phyloP scores from a whole-genome alignment of 2,113 vertebrate species.

The Lanius collurio region DNA sequence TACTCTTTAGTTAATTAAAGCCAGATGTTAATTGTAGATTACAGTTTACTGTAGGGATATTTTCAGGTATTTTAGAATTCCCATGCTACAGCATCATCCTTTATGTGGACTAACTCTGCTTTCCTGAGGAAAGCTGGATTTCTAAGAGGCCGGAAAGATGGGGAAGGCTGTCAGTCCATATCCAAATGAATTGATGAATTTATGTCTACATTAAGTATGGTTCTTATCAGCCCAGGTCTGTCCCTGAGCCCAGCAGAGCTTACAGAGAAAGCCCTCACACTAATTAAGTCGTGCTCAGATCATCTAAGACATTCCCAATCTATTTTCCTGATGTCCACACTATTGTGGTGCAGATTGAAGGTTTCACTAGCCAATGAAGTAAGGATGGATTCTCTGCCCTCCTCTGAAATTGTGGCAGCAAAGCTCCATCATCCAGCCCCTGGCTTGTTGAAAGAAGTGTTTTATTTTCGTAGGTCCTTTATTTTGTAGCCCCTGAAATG shows the following conservation, averaged over 20 bases:
- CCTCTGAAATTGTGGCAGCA: background rate
- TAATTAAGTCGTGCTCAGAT: background rate
- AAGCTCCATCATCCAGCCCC: background rate
- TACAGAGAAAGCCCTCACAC: background rate
- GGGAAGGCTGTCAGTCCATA: background rate
- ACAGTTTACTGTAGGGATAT: background rate
- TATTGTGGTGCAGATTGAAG: background rate
- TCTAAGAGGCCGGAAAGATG: background rate
- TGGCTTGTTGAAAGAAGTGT: accelerated
- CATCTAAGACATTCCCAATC: background rate
- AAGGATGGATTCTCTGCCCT: background rate
- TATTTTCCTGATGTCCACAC: background rate
- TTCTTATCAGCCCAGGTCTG: background rate
- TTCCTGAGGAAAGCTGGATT: background rate
- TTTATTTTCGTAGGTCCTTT: background rate
- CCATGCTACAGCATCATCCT: background rate
- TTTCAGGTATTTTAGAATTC: background rate
- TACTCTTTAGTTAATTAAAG: background rate
- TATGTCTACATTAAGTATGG: background rate
- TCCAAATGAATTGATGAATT: background rate
- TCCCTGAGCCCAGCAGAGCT: background rate
- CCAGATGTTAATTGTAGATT: background rate
- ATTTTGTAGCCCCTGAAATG: background rate
- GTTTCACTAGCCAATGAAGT: background rate
- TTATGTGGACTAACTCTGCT: background rate